Evolutionary conservation across 1,140 invertebrate genomes (phyloP).

Genomic region (Zaprionus nigranus): DNA sequence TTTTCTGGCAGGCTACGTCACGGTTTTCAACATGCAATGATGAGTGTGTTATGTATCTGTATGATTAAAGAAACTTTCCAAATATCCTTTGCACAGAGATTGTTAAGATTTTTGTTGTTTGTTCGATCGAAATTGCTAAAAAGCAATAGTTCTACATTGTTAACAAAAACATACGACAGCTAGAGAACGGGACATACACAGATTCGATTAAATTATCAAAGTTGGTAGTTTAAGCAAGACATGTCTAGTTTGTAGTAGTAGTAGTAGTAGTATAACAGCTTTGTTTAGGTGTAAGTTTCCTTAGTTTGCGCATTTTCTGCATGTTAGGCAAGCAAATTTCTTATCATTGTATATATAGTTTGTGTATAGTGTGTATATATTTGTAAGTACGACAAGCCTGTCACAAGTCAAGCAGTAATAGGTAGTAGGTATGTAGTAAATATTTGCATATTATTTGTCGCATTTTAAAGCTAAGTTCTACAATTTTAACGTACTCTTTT

Average conservation of each 20-base stretch:
- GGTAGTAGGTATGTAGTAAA: constrained; percentile 18
- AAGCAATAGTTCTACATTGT: constrained; percentile 62
- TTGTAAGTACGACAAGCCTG: constrained; percentile 37
- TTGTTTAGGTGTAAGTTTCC: constrained; percentile 17
- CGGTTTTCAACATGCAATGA: constrained; percentile 61
- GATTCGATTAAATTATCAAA: constrained; percentile 47
- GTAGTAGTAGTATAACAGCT: constrained; percentile 18
- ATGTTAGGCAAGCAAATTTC: constrained; percentile 68
- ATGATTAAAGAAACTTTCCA: constrained; percentile 38
- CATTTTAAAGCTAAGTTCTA: constrained; percentile 72
- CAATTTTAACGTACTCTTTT: constrained; percentile 72
- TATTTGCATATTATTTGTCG: constrained; percentile 36
- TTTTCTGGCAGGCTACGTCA: constrained; percentile 10
- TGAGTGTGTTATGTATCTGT: constrained; percentile 32
- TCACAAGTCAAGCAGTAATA: constrained; percentile 52
- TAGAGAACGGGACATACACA: constrained; percentile 67
- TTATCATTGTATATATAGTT: constrained; percentile 48
- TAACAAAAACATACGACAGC: constrained; percentile 73
- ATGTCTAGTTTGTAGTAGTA: constrained; percentile 33
- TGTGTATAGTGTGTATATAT: background rate
- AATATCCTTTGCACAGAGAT: constrained; percentile 43
- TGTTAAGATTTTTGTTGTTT: constrained; percentile 17
- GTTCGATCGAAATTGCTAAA: constrained; percentile 42
- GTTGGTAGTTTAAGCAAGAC: constrained; percentile 50
- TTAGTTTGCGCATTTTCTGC: constrained; percentile 50